These are phyloP conservation scores for Cybosia mesomella DNA, from an alignment of 2,888 invertebrate genomes.

Conservation along the genomic window DNA sequence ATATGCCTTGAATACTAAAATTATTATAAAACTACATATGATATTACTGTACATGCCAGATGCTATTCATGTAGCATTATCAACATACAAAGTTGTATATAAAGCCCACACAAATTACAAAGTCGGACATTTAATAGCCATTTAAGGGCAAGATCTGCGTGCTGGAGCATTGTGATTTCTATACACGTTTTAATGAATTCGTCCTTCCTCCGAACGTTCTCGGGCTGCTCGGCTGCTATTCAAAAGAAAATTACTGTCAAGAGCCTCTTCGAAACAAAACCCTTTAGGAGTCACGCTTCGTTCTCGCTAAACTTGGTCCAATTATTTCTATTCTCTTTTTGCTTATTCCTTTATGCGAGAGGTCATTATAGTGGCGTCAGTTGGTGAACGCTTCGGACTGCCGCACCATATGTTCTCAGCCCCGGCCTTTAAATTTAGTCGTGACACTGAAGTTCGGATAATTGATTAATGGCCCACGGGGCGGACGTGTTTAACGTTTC, in stretches of 20 bases:
- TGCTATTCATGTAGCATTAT: slow-evolving; percentile 40
- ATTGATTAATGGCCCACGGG: slow-evolving; percentile 82
- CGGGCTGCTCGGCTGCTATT: slow-evolving; percentile 76
- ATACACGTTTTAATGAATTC: slow-evolving; percentile 82
- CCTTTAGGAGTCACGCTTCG: slow-evolving; percentile 82
- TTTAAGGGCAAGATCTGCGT: slow-evolving; percentile 69
- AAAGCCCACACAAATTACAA: slow-evolving; percentile 48
- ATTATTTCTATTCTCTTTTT: slow-evolving; percentile 79
- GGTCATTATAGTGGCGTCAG: slow-evolving; percentile 82
- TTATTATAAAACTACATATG: neutral
- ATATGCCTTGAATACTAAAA: neutral
- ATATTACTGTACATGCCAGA: neutral
- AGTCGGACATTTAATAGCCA: slow-evolving; percentile 64
- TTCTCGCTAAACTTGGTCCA: slow-evolving; percentile 80
- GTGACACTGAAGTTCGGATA: slow-evolving; percentile 80
- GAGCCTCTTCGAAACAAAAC: slow-evolving; percentile 81
- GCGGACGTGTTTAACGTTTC: slow-evolving; percentile 82
- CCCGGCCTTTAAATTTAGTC: slow-evolving; percentile 75
- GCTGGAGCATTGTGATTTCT: slow-evolving; percentile 76
- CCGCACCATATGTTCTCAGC: slow-evolving; percentile 79
- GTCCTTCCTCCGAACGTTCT: slow-evolving; percentile 76
- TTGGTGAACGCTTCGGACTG: slow-evolving; percentile 75
- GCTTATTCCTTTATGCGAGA: slow-evolving; percentile 73
- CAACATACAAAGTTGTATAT: slow-evolving; percentile 42
- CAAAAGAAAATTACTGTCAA: slow-evolving; percentile 83